phyloP scores from a whole-genome alignment of 2,113 vertebrate genomes.

The Petrocephalus microphthalmus region DNA sequence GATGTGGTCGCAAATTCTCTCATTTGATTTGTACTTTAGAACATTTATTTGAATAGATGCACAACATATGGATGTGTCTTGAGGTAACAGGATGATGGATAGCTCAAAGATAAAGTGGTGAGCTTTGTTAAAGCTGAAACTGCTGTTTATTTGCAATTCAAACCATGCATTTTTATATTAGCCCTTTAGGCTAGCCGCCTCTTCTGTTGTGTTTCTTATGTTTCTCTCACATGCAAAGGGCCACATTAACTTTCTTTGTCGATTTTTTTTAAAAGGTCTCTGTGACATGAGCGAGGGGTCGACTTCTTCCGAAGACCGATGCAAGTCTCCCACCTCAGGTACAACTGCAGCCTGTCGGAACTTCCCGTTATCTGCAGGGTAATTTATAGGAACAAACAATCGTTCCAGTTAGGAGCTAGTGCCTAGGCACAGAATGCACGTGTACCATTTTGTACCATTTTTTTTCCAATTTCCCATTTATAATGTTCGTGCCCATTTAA shows the following conservation, averaged over 20 bases:
- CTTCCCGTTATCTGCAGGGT: not conserved
- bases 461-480: not conserved
- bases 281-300: conserved; percentile 82
- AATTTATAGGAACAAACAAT: not conserved
- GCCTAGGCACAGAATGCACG: not conserved
- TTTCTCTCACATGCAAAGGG: not conserved
- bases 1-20: not conserved
- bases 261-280: conserved; percentile 63
- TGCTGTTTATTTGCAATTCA: not conserved
- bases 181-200: not conserved
- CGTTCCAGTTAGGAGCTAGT: not conserved
- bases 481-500: not conserved
- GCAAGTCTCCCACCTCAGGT: conserved; percentile 97
- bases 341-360: conserved; percentile 37
- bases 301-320: conserved; percentile 78
- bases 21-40: not conserved
- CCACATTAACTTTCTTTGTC: conserved; percentile 17
- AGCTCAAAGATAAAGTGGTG: not conserved
- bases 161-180: not conserved
- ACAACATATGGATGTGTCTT: not conserved
- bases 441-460: too few relatives aligned
- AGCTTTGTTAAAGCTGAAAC: not conserved
- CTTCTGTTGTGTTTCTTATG: not conserved
- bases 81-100: not conserved
- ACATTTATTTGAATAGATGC: not conserved